A percentile compares a stretch with the other conserved stretches of the same genome.
These are phyloP conservation scores for Dorcus parallelipipedus DNA, from an alignment of 2,888 invertebrate genomes.

Conservation along the genomic window DNA sequence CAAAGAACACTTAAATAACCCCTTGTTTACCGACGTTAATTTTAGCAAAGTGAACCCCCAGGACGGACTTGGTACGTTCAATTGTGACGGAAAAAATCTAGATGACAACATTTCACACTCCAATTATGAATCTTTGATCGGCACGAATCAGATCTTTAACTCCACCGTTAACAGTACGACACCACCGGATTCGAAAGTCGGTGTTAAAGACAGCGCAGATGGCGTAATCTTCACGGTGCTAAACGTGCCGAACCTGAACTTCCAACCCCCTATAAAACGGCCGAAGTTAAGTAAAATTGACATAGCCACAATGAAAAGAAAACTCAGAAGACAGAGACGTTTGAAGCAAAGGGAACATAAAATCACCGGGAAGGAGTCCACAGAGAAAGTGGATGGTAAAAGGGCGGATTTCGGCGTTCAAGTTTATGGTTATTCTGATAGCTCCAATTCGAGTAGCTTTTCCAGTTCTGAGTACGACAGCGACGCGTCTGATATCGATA, in stretches of 20 bases:
- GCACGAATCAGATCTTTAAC: background rate
- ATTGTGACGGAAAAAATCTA: background rate
- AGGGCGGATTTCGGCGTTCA: conserved; percentile 39
- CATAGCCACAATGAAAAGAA: conserved; percentile 42
- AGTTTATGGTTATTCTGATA: conserved; percentile 42
- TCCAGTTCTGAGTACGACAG: conserved; percentile 53
- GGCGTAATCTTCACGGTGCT: conserved; percentile 37
- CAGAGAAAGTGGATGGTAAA: conserved; percentile 11
- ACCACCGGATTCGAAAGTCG: background rate
- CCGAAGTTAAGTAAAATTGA: conserved; percentile 47
- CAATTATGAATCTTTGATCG: conserved; percentile 4
- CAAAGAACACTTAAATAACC: background rate
- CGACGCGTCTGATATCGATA: conserved; percentile 49
- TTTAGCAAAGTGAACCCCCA: conserved; percentile 14
- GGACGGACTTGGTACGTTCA: background rate
- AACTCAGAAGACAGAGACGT: conserved; percentile 30
- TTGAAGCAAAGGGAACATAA: conserved; percentile 14
- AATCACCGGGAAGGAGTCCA: conserved; percentile 16
- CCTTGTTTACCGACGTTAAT: background rate
- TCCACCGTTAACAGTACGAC: background rate
- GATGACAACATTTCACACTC: background rate
- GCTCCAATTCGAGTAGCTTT: conserved; percentile 50
- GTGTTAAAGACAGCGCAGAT: background rate
- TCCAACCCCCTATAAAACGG: conserved; percentile 35
- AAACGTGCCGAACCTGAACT: conserved; percentile 41